Conservation (phyloP, 2,113 vertebrate genomes). For the Vanacampus margaritifer region DNA sequence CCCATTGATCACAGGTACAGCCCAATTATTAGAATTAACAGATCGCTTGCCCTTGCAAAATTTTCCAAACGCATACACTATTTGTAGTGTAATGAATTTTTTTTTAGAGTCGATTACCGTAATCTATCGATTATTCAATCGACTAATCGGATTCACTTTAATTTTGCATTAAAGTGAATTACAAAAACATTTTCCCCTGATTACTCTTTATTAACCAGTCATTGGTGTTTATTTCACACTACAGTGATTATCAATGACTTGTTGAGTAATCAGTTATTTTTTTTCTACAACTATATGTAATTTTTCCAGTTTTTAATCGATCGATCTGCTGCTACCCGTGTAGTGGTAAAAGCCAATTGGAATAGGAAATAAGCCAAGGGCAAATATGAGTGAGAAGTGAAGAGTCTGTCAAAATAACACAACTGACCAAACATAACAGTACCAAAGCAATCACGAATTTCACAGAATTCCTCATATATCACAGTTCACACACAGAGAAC, state of each 20-base stretch:
- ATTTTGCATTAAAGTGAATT: no score
- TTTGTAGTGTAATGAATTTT: no score
- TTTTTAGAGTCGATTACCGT: no score
- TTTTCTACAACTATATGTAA: background rate
- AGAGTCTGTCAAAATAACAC: constrained; percentile 49
- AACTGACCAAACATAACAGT: constrained; percentile 64
- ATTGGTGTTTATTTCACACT: no score
- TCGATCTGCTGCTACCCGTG: background rate
- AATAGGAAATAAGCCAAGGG: constrained; percentile 35
- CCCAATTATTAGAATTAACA: constrained; percentile 1
- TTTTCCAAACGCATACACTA: constrained; percentile 12
- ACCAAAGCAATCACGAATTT: constrained; percentile 69
- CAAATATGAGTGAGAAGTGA: constrained; percentile 22
- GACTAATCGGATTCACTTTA: no score
- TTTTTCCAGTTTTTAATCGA: background rate
- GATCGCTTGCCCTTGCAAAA: constrained; percentile 51
- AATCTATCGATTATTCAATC: no score
- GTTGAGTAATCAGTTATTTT: no score
- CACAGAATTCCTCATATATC: constrained; percentile 70
- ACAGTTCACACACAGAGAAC: constrained; percentile 65
- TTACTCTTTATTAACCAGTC: no score
- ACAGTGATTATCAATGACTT: no score
- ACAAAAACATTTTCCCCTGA: no score
- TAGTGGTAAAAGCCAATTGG: constrained; percentile 32
- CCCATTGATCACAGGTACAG: constrained; percentile 40